Percentiles rank a stretch among this genome's conserved stretches.
Evolutionary conservation across 2,888 invertebrate genomes (phyloP).

Genomic region (Drosophila mettleri): DNA sequence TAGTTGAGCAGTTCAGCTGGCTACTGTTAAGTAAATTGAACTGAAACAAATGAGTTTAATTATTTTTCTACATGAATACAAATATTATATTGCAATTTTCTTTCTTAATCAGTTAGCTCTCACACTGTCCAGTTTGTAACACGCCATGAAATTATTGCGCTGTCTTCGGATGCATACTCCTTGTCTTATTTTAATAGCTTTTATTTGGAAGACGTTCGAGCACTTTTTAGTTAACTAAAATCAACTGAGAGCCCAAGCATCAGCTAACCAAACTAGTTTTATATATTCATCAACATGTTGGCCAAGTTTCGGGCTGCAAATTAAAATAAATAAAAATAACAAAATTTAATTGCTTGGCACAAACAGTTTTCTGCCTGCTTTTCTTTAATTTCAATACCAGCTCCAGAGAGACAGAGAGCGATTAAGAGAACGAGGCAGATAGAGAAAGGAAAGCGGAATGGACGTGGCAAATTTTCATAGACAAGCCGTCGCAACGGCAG

Average conservation of each 20-base stretch:
- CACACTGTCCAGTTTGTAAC: neutral
- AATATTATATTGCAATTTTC: neutral
- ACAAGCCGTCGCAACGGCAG: constrained; percentile 42
- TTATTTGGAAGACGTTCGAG: neutral
- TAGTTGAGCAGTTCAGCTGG: constrained; percentile 16
- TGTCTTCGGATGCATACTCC: constrained; percentile 4
- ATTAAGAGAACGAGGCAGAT: constrained; percentile 11
- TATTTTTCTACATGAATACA: no score
- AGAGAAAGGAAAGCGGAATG: constrained; percentile 15
- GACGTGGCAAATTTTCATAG: constrained; percentile 53
- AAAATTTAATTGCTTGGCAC: constrained; percentile 66
- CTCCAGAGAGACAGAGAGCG: constrained; percentile 11
- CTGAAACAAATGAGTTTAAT: no score
- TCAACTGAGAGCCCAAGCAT: neutral
- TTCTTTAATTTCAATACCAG: constrained; percentile 72
- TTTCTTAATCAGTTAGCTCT: neutral
- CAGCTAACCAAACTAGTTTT: constrained; percentile 50
- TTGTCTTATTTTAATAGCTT: neutral
- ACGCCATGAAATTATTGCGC: neutral
- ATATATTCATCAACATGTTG: constrained; percentile 32
- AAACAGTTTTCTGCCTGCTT: constrained; percentile 69
- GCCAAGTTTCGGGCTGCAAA: constrained; percentile 13
- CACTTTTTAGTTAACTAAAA: constrained; percentile 17
- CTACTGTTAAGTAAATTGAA: constrained; percentile 3
- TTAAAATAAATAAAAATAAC: neutral